Percentiles rank a stretch among this genome's conserved stretches.
Evolutionary conservation across 2,113 vertebrate species (phyloP).

Genomic region (Edolisoma coerulescens): DNA sequence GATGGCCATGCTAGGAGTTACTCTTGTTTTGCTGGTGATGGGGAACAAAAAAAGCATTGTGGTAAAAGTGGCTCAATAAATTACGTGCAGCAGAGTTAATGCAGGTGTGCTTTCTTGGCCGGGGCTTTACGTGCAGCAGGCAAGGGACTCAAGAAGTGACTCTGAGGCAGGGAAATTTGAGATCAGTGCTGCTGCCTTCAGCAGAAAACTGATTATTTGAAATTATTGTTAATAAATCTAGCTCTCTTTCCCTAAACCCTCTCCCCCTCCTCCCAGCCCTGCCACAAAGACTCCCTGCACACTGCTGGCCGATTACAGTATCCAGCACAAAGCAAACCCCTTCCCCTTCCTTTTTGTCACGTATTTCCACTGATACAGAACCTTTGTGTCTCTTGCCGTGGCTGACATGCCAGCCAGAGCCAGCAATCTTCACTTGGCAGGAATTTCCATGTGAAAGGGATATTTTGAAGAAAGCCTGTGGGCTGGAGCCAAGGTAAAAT

Average conservation of each 20-base stretch:
- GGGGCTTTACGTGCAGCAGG: not conserved
- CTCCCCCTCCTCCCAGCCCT: not conserved
- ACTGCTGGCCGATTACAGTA: not conserved
- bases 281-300: not conserved
- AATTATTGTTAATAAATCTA: conserved; percentile 39
- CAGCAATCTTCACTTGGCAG: conserved; percentile 43
- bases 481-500: not conserved
- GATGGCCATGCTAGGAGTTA: not conserved
- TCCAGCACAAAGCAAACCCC: not conserved
- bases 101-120: conserved; percentile 41
- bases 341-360: not conserved
- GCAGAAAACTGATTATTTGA: conserved; percentile 27
- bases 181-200: not conserved
- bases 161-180: conserved; percentile 34
- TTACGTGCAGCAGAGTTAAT: not conserved
- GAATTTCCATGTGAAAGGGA: conserved; percentile 56
- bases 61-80: not conserved
- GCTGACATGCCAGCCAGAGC: conserved; percentile 9
- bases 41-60: not conserved
- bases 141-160: not conserved
- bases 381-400: not conserved
- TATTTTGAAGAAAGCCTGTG: conserved; percentile 21
- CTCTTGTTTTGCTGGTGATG: not conserved
- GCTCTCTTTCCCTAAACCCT: not conserved
- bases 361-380: not conserved